Evolutionary conservation across 1,140 invertebrate species (phyloP), one percentile per base, ranked within the genome.

Genomic region (Conus betulinus): DNA sequence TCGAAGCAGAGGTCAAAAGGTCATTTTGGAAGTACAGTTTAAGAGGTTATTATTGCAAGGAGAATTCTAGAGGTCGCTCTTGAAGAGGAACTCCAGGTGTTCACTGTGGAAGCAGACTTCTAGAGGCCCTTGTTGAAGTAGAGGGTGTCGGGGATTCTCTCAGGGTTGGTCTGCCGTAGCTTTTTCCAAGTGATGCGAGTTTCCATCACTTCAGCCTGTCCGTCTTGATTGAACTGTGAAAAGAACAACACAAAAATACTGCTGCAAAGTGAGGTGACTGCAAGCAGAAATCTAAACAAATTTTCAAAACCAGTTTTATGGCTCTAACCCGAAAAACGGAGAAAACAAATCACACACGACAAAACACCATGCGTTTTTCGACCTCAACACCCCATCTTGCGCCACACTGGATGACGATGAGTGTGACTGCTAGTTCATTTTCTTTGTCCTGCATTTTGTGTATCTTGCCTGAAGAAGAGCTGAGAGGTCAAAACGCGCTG

Each of bases 91-190:
- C 39, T 3, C 39, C 39, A n/a, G 39, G 39, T 3, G 39, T n/a
- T 39, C 39, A 39, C 39, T 39, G 39, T 39, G 39, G 39, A 39
- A 39, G 39, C 39, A 39, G 39, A 39, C 39, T n/a, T n/a, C 71
- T 82, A 93, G 27, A 93, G 88, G 11, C 93, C 93, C 87, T 94
- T 94, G 90, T 94, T 94, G 86, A 93, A 94, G 88, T 93, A 94
- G 0, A 94, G 89, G 57, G 15, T 87, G 25, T 91, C 86, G 57
- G 93, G 93, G 25, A 91, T 39, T 17, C 84, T 81, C 11, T 87
- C 86, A 25, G 84, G n/a, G 71, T 85, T 87, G 67, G 85, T 88
- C 39, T 79, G 39, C 25, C 74, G 57, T 74, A 92, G 57, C 55
- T 89, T 85, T n/a, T 51, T 90, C 82, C 78, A 90, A 90, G 23